Base-by-base conservation (phyloP, 2,888 invertebrate species). In the Caenorhabditis sp. region DNA sequence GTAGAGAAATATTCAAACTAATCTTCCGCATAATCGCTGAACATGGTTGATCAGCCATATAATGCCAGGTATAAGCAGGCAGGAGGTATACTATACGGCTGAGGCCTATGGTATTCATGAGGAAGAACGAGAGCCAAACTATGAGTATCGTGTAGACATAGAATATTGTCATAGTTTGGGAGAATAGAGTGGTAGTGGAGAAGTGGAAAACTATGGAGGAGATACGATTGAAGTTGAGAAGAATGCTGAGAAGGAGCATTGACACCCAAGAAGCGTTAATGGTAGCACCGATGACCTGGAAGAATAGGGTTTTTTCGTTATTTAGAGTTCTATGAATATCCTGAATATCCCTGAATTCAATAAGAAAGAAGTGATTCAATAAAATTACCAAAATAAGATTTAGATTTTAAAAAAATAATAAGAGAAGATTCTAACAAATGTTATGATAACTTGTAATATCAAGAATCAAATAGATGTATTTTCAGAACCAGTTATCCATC, bases 51-150 rank as follows among this genome's bases (percentile, higher is more conserved):
- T 58, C 63, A n/a, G 61, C 58, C 76, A 70, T 57, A 59, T 79
- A 79, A 59, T 79, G 79, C 70, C 72, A 79, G 21, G 79, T 79
- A 26, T 79, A 79, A 12, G 76, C 54, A 8, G 77, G 77, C 8
- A 79, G 57, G 17, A 79, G 53, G 36, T 79, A 79, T 31, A 70
- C 74, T 63, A 77, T 70, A n/a, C 62, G 64, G 63, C 79, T 77
- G 49, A 66, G 67, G 0, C 72, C 70, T 21, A 57, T 21, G 5
- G 63, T 38, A 61, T 79, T 69, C 21, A 77, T n/a, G 3, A 59
- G 62, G 27, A 75, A 70, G 7, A 79, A 63, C 10, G 68, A 27
- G 36, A 59, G 14, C 67, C 77, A 79, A 21, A 70, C 23, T 4
- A 72, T 12, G 20, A 69, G 38, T 23, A 71, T 69, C 7, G 72